These are phyloP conservation scores for Zaprionus camerounensis DNA, from an alignment of 1,140 invertebrate genomes.

Conservation along the genomic window DNA sequence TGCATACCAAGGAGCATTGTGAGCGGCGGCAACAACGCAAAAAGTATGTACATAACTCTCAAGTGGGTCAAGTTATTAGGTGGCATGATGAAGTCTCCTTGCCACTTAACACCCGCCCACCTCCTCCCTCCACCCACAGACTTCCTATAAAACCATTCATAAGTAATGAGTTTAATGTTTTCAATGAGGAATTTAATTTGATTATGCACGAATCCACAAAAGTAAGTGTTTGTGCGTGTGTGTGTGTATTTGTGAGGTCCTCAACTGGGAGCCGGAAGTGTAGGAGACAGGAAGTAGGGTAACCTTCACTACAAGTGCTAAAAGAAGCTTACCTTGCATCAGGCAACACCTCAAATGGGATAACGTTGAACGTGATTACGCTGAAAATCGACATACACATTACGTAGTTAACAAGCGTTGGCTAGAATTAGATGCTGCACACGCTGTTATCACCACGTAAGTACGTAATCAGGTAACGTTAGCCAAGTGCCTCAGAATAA, in stretches of 20 bases:
- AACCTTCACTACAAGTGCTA: constrained; percentile 28
- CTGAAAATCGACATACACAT: constrained; percentile 46
- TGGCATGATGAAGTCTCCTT: constrained; percentile 80
- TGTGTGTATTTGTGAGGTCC: constrained; percentile 5
- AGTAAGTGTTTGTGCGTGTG: constrained; percentile 8
- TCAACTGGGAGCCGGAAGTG: background rate
- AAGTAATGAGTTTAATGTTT: constrained; percentile 83
- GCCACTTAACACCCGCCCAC: constrained; percentile 59
- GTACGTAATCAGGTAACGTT: background rate
- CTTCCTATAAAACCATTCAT: constrained; percentile 51
- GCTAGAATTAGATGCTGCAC: too few relatives aligned
- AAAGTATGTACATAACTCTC: constrained; percentile 82
- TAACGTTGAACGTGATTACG: constrained; percentile 43
- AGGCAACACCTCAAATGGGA: constrained; percentile 61
- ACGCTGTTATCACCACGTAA: background rate
- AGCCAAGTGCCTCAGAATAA: background rate
- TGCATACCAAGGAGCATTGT: constrained; percentile 2
- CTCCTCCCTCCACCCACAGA: background rate
- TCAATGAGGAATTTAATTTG: constrained; percentile 81
- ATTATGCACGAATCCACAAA: constrained; percentile 59
- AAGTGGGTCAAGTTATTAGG: constrained; percentile 82
- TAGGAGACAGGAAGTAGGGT: background rate
- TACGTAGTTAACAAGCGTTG: constrained; percentile 50
- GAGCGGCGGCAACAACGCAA: constrained; percentile 50
- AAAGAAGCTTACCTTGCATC: constrained; percentile 63